phyloP scores from a whole-genome alignment of 1,140 invertebrate genomes.

The Cherax destructor region DNA sequence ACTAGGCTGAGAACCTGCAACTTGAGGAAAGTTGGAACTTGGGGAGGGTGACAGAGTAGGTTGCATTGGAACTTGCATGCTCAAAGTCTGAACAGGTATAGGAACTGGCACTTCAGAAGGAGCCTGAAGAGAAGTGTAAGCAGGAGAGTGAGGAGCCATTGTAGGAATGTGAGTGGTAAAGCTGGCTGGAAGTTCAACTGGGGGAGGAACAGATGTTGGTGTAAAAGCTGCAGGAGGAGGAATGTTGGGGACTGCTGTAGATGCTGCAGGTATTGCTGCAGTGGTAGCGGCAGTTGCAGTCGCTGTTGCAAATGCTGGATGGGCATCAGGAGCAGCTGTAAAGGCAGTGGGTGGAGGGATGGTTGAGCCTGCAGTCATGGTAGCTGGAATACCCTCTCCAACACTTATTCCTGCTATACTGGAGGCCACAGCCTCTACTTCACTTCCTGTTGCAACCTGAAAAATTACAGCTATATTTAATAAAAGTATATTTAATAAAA shows the following conservation, averaged over 20 bases:
- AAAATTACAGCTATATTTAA: conserved; percentile 2
- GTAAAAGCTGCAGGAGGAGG: conserved; percentile 46
- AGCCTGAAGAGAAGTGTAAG: conserved; percentile 12
- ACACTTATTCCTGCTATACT: conserved; percentile 42
- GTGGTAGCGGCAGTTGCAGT: conserved; percentile 37
- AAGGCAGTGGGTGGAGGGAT: conserved; percentile 64
- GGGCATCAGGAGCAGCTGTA: conserved; percentile 41
- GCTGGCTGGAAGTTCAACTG: conserved; percentile 58
- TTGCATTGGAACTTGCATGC: conserved; percentile 1
- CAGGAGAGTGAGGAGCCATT: not conserved
- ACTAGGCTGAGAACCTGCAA: conserved; percentile 29
- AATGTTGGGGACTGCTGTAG: conserved; percentile 36
- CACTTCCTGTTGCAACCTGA: conserved; percentile 59
- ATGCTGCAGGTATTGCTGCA: conserved; percentile 20
- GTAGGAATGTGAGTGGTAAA: conserved; percentile 44
- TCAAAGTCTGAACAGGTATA: not conserved
- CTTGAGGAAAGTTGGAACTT: conserved; percentile 2
- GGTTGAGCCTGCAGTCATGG: conserved; percentile 34
- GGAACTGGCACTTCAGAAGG: conserved; percentile 2
- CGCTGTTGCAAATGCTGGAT: conserved; percentile 47
- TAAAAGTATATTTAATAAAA: not conserved
- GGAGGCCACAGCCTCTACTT: conserved; percentile 34
- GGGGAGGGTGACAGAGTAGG: not conserved
- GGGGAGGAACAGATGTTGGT: conserved; percentile 53
- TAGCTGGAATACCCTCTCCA: not conserved